phyloP scores from a whole-genome alignment of 2,113 vertebrate genomes.

The Oreochromis niloticus region DNA sequence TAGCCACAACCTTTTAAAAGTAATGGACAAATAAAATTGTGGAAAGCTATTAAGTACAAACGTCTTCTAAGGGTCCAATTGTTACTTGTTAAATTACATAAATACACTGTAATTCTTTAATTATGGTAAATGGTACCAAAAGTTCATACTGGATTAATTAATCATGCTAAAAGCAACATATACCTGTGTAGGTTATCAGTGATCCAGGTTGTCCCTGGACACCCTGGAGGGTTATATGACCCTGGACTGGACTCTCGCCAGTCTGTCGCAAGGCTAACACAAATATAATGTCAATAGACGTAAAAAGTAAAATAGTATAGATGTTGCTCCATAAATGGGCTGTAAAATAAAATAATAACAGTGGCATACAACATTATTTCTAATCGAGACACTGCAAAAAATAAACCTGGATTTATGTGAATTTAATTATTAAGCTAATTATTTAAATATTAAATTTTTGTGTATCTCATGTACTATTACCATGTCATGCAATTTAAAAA shows the following conservation, averaged over 20 bases:
- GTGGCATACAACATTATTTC: not conserved
- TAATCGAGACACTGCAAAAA: not conserved
- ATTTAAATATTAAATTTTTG: not conserved
- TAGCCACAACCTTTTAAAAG: not conserved
- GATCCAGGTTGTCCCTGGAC: not conserved
- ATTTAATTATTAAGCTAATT: not conserved
- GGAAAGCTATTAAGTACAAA: not conserved
- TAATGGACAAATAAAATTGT: not conserved
- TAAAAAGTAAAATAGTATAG: not conserved
- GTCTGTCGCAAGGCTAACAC: not conserved
- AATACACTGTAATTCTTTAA: not conserved
- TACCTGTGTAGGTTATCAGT: not conserved
- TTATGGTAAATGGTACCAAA: not conserved
- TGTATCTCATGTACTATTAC: not conserved
- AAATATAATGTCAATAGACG: not conserved
- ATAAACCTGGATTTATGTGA: not conserved
- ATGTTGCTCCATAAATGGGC: fast-evolving
- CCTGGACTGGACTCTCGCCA: not conserved
- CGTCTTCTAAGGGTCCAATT: not conserved
- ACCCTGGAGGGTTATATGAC: not conserved
- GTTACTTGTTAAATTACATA: not conserved
- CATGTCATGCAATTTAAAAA: fast-evolving
- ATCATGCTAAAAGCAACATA: not conserved
- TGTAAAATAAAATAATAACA: not conserved
- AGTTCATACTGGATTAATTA: not conserved